Evolutionary conservation across 53 echinoderm and acorn worm genomes (phyloP), one percentile per base, ranked within the genome.

Genomic region (Apostichopus leukothele): DNA sequence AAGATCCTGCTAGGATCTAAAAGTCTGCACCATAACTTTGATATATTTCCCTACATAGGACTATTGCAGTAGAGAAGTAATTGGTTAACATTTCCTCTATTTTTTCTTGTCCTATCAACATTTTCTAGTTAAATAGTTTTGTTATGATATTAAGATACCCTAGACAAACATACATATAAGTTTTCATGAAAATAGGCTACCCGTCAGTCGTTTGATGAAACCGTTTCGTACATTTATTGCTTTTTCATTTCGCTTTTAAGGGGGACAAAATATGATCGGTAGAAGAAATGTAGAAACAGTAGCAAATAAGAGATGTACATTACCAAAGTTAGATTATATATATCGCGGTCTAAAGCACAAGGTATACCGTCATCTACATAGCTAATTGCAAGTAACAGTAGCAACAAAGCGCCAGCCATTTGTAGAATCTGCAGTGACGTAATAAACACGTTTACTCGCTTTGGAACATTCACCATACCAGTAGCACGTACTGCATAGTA

Each of bases 401-500:
- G 77, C 54, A 83, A 91, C 63, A 91, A 60, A 57, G 86, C 91
- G 51, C 91, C 11, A 51, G 80, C 75, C 93, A 93, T 93, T 63
- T 93, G 93, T 9, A 57, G 5, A 6, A 91, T 86, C 71, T 93
- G 93, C 5, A 91, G 52, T 22, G 76, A 57, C 4, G 93, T 93
- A 57, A 93, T 89, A 75, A 67, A 73, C 89, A 93, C 77, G 79
- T 95, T 93, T 4, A 91, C 89, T 9, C 76, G 76, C 57, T 53
- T 75, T 19, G 85, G 79, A 6, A 89, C 76, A 11, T 67, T 23
- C 18, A 86, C 59, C 25, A 87, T 50, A 4, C 91, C 91, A 6
- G 91, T 91, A 4, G 93, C 93, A 13, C 93, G 89, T 1, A 91
- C 26, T 12, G 93, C 91, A 60, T 93, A 93, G 83, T 93, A 93